These are phyloP conservation scores for Minunthozetes semirufus DNA, from an alignment of 2,888 invertebrate genomes.

Conservation along the genomic window DNA sequence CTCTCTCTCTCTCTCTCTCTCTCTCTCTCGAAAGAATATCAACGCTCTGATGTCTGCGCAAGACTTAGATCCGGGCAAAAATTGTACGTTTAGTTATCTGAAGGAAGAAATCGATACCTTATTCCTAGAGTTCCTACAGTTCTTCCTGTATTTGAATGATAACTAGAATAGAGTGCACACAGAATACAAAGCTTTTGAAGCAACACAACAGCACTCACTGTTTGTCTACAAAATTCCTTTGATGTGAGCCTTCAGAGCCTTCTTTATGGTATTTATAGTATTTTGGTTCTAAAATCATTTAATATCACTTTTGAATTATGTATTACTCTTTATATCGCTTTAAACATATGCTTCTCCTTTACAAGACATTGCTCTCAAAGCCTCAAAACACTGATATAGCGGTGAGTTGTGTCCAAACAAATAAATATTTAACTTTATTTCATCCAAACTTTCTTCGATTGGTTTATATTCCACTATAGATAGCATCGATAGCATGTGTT, in stretches of 20 bases:
- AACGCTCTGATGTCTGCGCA: background rate
- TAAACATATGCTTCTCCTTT: slow-evolving; percentile 10
- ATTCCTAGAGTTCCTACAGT: slow-evolving; percentile 10
- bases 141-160: slow-evolving; percentile 24
- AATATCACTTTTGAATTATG: slow-evolving; percentile 18
- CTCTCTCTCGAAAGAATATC: background rate
- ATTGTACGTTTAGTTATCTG: background rate
- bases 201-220: background rate
- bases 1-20: no score
- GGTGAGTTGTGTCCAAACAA: background rate
- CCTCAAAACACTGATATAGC: background rate
- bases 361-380: background rate
- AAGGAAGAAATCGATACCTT: slow-evolving; percentile 18
- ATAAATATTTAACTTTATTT: background rate
- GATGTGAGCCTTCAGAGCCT: background rate
- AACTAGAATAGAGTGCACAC: slow-evolving; percentile 13
- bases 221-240: slow-evolving; percentile 6
- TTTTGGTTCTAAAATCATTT: slow-evolving; percentile 14
- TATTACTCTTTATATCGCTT: background rate
- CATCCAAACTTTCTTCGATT: no score
- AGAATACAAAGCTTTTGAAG: background rate
- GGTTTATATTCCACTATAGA: no score
- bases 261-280: background rate
- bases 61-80: background rate
- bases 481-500: background rate